Evolutionary conservation across 2,888 invertebrate species (phyloP), one percentile per base, ranked within the genome.

Genomic region (Metallyticus violacea): DNA sequence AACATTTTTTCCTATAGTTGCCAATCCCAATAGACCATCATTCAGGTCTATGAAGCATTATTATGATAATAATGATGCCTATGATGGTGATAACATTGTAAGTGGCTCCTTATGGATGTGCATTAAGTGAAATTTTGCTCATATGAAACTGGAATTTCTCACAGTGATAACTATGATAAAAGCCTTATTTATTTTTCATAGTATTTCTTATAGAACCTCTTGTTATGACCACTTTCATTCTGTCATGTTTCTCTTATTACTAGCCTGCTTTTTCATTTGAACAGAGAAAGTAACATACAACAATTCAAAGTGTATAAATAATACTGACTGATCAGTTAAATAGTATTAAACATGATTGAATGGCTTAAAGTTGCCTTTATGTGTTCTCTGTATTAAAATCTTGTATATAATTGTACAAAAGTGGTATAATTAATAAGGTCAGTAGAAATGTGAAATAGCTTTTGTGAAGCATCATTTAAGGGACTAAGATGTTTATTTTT

Each of bases 401-500:
- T 62, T 62, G 40, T 62, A 62, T 62, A 62, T 62, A 62, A 62
- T 15, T 62, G 40, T 62, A 62, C 40, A 62, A 62, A 40, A 62
- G 4, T 15, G 22, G 40, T 62, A 62, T 9, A 62, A 62, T 15
- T 22, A 3, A 15, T 25, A 76, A 27, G 76, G 62, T 1, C 9
- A 26, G 27, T 82, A 82, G 82, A 62, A 76, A 83, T 77, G 83
- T 83, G 25, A 77, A 77, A 26, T 83, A 83, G 77, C 77, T 77
- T 77, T 83, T 77, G n/a, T 77, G 28, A 77, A 29, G 77, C 76
- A 83, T 27, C 22, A 22, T n/a, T 29, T 28, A 30, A 40, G 83
- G 83, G 28, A 83, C 28, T 83, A 77, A 83, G 77, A 83, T 83
- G 77, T 77, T 62, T 83, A 83, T 83, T 83, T 83, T 83, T 83